These are phyloP conservation scores for Drosophila nr. medialis DNA, from an alignment of 2,888 invertebrate species.

Conservation along the genomic window DNA sequence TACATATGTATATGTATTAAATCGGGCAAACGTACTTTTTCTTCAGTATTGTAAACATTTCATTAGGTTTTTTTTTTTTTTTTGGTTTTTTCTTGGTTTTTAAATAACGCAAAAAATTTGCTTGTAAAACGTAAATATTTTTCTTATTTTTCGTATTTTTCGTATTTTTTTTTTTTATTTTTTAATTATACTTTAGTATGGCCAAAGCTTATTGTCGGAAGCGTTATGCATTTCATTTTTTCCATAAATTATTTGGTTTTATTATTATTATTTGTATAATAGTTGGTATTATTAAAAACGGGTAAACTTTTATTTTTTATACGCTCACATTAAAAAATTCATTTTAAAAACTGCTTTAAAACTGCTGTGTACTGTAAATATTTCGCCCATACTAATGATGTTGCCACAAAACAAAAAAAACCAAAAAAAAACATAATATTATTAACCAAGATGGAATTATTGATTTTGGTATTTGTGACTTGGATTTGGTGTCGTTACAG, in stretches of 20 bases:
- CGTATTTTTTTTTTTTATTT: conserved; percentile 16
- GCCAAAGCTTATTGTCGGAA: conserved; percentile 85
- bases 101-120: conserved; percentile 55
- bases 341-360: conserved; percentile 44
- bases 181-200: conserved; percentile 71
- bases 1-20: conserved; percentile 44
- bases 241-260: conserved; percentile 27
- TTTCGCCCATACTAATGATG: conserved; percentile 14
- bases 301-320: conserved; percentile 16
- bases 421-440: conserved; percentile 3
- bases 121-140: conserved; percentile 57
- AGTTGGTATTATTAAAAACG: conserved; percentile 27
- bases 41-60: conserved; percentile 29
- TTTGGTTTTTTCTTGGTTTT: conserved; percentile 9
- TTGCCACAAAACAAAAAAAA: background rate
- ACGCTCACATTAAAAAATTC: conserved; percentile 18
- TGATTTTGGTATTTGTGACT: conserved; percentile 7
- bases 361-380: conserved; percentile 40
- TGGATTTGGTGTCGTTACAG: conserved; percentile 11
- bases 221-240: conserved; percentile 80
- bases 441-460: conserved; percentile 9
- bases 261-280: conserved; percentile 35
- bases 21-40: conserved; percentile 49
- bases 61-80: conserved; percentile 19
- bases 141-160: conserved; percentile 26